Base-by-base conservation (phyloP, 2,888 invertebrate species). In the Neoaliturus tenellus region DNA sequence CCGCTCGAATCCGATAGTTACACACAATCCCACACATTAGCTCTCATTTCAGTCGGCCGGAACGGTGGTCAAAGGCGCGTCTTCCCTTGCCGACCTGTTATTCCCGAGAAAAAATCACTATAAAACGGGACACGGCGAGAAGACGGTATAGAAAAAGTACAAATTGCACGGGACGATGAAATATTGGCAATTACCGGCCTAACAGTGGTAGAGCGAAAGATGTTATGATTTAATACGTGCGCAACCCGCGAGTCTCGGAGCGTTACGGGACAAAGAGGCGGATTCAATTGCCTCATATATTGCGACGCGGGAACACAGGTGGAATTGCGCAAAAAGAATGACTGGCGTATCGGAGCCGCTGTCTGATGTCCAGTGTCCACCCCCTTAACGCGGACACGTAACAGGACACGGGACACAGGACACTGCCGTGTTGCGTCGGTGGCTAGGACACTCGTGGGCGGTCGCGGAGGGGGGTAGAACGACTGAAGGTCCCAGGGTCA, bases 151-250 rank as follows among this genome's bases (percentile, higher is more conserved):
- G 67, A 71, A 41, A 39, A 41, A 71, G 71, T 39, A 41, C 71
- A 41, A 71, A 62, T 62, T 62, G 62, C 62, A n/a, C 39, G 69
- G 20, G 5, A 39, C 35, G 39, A 41, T 71, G 71, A 71, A 71
- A 39, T 71, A 71, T 71, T 71, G 71, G 28, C 39, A 41, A 41
- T 71, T 71, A 71, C 6, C 23, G 20, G 71, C 23, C 20, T 39
- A 71, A 71, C 71, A 23, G 33, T 4, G 67, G 67, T 35, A 33
- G 31, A 67, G 62, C 62, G 62, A 71, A 39, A 23, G 69, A 35
- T 69, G 71, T 71, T 71, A 71, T 71, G 71, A 71, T 71, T 71
- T 71, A 71, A 35, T 35, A 35, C 41, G 71, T 71, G 71, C 35
- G 71, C 71, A 39, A 71, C 41, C 71, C 2, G n/a, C 35, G 31